These are phyloP conservation scores for Atta texana DNA, from an alignment of 1,140 invertebrate genomes.

Conservation along the genomic window DNA sequence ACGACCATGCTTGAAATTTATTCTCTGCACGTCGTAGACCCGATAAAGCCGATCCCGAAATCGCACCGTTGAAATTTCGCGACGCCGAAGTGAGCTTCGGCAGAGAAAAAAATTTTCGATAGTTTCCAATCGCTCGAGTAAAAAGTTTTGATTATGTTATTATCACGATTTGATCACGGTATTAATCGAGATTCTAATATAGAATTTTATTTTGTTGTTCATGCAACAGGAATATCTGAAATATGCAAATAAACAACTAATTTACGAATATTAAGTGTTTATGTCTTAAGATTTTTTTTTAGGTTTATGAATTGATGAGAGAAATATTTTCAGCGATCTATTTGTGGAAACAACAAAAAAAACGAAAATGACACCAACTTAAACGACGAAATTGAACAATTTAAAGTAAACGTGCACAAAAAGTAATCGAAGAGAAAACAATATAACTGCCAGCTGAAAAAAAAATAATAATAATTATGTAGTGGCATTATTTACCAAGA, in stretches of 20 bases:
- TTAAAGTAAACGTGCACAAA: constrained; percentile 4
- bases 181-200: not conserved
- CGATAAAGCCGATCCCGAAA: constrained; percentile 42
- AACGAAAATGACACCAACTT: not conserved
- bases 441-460: constrained; percentile 51
- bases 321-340: not conserved
- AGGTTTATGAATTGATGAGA: constrained; percentile 10
- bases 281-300: not conserved
- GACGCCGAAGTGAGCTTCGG: not conserved
- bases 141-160: not conserved
- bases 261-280: constrained; percentile 4
- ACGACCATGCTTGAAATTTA: constrained; percentile 63
- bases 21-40: constrained; percentile 41
- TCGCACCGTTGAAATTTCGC: constrained; percentile 30
- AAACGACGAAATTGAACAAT: constrained; percentile 2
- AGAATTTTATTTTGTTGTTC: not conserved
- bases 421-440: constrained; percentile 12
- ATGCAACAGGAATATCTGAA: not conserved
- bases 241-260: not conserved
- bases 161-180: not conserved
- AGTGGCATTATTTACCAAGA: constrained; percentile 38
- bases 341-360: not conserved
- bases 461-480: constrained; percentile 51
- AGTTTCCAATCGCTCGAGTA: not conserved
- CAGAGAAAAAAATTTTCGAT: not conserved